A percentile compares a stretch with the other conserved stretches of the same genome.
Conservation (phyloP, 2,888 invertebrate genomes). For the Syrista parreyssii region DNA sequence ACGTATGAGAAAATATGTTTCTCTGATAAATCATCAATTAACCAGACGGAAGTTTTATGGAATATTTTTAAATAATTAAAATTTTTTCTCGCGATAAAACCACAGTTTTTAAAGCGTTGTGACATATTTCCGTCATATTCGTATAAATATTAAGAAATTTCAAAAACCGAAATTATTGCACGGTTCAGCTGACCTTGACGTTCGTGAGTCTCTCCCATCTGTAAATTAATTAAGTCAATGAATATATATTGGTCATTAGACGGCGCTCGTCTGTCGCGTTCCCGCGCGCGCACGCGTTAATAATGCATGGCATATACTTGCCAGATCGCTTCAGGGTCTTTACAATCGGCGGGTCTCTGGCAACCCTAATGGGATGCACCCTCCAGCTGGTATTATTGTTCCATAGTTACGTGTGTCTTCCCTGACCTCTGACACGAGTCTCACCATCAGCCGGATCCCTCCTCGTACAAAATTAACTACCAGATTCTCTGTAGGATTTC, state of each 20-base stretch:
- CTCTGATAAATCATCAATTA: background rate
- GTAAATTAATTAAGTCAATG: conserved; percentile 56
- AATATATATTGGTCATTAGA: conserved; percentile 59
- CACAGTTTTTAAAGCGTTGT: too few species aligned
- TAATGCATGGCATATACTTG: conserved; percentile 51
- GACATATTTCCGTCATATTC: background rate
- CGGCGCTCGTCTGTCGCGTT: conserved; percentile 37
- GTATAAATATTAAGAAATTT: background rate
- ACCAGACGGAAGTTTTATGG: background rate
- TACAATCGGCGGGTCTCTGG: conserved; percentile 29
- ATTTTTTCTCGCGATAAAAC: too few species aligned
- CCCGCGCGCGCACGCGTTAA: conserved; percentile 39
- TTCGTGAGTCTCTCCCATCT: conserved; percentile 14
- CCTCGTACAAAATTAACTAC: conserved; percentile 4
- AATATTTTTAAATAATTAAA: background rate
- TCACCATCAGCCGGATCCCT: conserved; percentile 8
- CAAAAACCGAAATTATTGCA: background rate
- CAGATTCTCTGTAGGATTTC: background rate
- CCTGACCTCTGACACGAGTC: conserved; percentile 42
- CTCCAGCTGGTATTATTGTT: conserved; percentile 42
- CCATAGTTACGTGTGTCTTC: conserved; percentile 36
- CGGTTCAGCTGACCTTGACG: conserved; percentile 23
- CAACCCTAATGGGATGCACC: conserved; percentile 49
- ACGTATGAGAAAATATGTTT: background rate
- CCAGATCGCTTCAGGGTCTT: conserved; percentile 42